Evolutionary conservation across 2,797 vertebrate species (phyloP).

Genomic region (Fistularia tabacaria): DNA sequence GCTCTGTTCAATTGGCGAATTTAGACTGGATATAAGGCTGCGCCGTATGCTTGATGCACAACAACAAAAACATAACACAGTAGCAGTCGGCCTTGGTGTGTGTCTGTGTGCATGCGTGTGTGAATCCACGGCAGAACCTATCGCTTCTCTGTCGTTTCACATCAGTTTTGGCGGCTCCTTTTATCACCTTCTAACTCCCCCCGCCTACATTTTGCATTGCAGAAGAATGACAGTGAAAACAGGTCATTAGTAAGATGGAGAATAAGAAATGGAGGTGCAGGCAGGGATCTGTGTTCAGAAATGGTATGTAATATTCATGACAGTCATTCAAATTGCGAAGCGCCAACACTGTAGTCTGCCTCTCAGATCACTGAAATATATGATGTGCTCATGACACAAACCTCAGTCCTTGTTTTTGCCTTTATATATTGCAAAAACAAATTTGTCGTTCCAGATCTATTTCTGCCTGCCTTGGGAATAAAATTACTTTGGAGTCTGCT

Average conservation of each 20-base stretch:
- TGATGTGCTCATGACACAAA: too few species aligned
- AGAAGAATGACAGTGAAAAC: conserved; percentile 68
- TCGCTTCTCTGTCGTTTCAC: conserved; percentile 51
- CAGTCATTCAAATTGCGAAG: conserved; percentile 26
- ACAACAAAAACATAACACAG: conserved; percentile 34
- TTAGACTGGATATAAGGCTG: conserved; percentile 11
- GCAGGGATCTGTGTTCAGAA: conserved; percentile 57
- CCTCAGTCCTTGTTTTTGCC: too few species aligned
- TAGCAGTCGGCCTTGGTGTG: conserved; percentile 45
- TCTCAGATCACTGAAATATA: not conserved
- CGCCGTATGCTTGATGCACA: not conserved
- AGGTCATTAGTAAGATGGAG: conserved; percentile 72
- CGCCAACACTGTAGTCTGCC: conserved; percentile 47
- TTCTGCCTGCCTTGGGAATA: too few species aligned
- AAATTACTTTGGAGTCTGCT: too few species aligned
- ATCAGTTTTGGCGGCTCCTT: conserved; percentile 56
- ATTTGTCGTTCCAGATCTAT: too few species aligned
- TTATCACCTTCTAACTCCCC: conserved; percentile 36
- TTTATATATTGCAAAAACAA: too few species aligned
- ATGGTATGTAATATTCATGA: conserved; percentile 66
- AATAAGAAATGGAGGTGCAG: conserved; percentile 49
- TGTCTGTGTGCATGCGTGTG: conserved; percentile 8
- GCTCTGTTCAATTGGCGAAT: conserved; percentile 33
- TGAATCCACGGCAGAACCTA: conserved; percentile 28
- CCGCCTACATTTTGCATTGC: conserved; percentile 50